Evolutionary conservation across 2,113 vertebrate genomes (phyloP).

Genomic region (Gadus macrocephalus): DNA sequence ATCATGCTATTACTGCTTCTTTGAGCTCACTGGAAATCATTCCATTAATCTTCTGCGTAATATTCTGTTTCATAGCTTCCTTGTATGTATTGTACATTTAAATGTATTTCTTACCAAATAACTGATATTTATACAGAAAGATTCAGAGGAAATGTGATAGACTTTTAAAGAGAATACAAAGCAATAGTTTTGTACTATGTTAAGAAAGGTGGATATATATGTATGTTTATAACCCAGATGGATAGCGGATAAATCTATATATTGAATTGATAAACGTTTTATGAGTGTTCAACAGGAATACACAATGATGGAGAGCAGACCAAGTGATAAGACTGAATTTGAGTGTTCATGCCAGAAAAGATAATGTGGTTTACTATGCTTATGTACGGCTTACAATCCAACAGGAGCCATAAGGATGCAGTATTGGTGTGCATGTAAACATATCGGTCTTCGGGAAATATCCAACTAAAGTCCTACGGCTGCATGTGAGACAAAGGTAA

Average conservation of each 20-base stretch:
- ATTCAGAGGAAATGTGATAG: no score
- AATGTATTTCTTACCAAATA: no score
- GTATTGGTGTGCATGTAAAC: slow-evolving; percentile 49
- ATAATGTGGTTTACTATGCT: not conserved
- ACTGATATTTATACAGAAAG: no score
- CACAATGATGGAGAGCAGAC: not conserved
- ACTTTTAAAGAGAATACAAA: not conserved
- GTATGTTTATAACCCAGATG: no score
- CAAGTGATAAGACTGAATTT: not conserved
- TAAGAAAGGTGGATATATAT: no score
- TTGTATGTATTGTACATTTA: not conserved
- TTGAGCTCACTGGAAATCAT: not conserved
- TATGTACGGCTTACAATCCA: not conserved
- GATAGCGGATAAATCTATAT: not conserved
- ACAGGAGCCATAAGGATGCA: not conserved
- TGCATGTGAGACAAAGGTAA: slow-evolving; percentile 53
- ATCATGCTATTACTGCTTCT: not conserved
- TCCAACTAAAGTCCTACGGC: slow-evolving; percentile 31
- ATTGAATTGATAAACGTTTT: not conserved
- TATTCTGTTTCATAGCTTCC: not conserved
- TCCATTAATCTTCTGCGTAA: not conserved
- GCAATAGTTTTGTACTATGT: no score
- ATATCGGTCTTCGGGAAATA: slow-evolving; percentile 18
- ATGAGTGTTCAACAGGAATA: not conserved
- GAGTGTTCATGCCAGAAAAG: not conserved